phyloP scores from a whole-genome alignment of 2,797 vertebrate species.

The Merluccius polli region DNA sequence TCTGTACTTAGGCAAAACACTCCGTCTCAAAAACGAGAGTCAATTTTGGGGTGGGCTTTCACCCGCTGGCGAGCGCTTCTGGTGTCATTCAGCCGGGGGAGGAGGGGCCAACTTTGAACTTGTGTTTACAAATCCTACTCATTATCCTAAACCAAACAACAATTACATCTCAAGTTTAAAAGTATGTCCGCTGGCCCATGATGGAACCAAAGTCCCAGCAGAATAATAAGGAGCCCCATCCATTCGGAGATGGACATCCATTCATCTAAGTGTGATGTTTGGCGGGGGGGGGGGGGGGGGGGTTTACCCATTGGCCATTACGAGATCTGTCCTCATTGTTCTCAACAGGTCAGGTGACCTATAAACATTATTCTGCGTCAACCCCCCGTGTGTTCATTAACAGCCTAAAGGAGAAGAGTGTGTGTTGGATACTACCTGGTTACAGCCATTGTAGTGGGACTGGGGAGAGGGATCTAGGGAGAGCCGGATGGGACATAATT shows the following conservation, averaged over 20 bases:
- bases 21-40: too few relatives aligned
- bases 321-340: slow-evolving; percentile 13
- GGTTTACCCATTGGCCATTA: not conserved
- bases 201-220: not conserved
- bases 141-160: not conserved
- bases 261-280: not conserved
- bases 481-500: not conserved
- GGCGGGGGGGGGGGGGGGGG: not conserved
- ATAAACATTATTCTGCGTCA: slow-evolving; percentile 35
- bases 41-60: too few relatives aligned
- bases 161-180: not conserved
- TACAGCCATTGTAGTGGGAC: slow-evolving; percentile 31
- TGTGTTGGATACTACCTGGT: slow-evolving; percentile 55
- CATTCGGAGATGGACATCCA: not conserved
- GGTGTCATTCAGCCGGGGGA: too few relatives aligned
- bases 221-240: not conserved
- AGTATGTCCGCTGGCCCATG: not conserved
- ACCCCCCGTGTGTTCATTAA: slow-evolving; percentile 40
- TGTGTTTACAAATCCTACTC: too few relatives aligned
- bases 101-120: too few relatives aligned
- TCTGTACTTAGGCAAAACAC: too few relatives aligned
- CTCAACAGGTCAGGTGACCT: slow-evolving; percentile 31
- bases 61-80: too few relatives aligned
- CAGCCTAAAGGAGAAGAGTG: slow-evolving; percentile 7
- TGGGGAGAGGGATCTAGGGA: slow-evolving; percentile 6